phyloP scores from a whole-genome alignment of 2,113 vertebrate species.

The Pachyramphus minor region DNA sequence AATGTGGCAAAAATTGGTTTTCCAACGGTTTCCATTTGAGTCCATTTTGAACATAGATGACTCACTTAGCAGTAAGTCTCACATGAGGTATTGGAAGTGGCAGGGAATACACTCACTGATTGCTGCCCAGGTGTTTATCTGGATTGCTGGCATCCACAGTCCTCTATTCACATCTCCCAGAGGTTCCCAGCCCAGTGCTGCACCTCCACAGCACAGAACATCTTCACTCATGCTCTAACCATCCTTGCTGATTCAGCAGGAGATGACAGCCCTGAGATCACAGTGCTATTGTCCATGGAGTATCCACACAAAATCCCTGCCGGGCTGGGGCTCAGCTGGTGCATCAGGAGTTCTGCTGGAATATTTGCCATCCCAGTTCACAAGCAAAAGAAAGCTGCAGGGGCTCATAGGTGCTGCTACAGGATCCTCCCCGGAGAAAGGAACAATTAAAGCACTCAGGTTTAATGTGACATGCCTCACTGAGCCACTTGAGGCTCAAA shows the following conservation, averaged over 20 bases:
- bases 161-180: background rate
- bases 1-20: background rate
- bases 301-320: background rate
- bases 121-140: fast-evolving
- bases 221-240: background rate
- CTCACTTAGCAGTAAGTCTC: background rate
- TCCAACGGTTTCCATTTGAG: fast-evolving
- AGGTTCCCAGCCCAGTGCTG: fast-evolving
- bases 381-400: background rate
- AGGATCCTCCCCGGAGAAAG: background rate
- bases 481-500: background rate
- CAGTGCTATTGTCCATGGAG: fast-evolving
- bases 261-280: background rate
- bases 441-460: background rate
- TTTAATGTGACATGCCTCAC: background rate
- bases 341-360: background rate
- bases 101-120: background rate
- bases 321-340: fast-evolving
- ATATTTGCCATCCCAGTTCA: background rate
- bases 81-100: background rate
- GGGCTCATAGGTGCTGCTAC: background rate
- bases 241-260: background rate
- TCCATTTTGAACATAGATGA: background rate
- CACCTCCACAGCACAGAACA: background rate
- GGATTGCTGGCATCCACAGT: background rate